A percentile compares a stretch with the other conserved stretches of the same genome.
Evolutionary conservation across 2,888 invertebrate species (phyloP).

Genomic region (Thera obeliscata): DNA sequence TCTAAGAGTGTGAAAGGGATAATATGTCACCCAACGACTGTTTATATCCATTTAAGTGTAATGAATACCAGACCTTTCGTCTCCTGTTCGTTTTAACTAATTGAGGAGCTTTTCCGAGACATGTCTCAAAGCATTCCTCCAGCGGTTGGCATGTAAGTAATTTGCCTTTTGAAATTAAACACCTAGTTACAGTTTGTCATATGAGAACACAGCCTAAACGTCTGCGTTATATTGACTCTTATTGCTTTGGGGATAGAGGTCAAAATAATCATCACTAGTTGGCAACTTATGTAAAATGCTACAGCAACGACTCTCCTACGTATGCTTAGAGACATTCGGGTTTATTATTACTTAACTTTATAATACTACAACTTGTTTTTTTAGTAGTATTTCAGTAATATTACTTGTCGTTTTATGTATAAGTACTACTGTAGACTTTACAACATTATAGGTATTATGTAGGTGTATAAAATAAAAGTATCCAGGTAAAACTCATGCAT

Average conservation of each 20-base stretch:
- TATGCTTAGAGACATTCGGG: slow-evolving; percentile 16
- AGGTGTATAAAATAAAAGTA: too few relatives aligned
- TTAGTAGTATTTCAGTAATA: slow-evolving; percentile 9
- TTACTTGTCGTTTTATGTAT: slow-evolving; percentile 1
- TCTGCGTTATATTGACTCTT: slow-evolving; percentile 8
- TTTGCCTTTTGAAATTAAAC: slow-evolving; percentile 35
- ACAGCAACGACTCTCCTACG: slow-evolving; percentile 15
- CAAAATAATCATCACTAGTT: slow-evolving; percentile 12
- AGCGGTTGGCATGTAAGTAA: slow-evolving; percentile 34
- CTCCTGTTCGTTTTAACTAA: slow-evolving; percentile 24
- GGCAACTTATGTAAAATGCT: slow-evolving; percentile 14
- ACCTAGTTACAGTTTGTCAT: slow-evolving; percentile 33
- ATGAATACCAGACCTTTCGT: slow-evolving; percentile 21
- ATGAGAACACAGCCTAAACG: slow-evolving; percentile 17
- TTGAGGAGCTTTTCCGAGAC: slow-evolving; percentile 29
- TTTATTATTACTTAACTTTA: slow-evolving; percentile 19
- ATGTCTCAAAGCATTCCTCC: slow-evolving; percentile 34
- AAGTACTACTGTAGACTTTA: slow-evolving; percentile 3
- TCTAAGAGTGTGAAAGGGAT: too few relatives aligned
- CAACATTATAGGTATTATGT: too few relatives aligned
- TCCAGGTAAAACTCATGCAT: too few relatives aligned
- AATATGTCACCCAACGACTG: too few relatives aligned
- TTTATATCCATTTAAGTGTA: slow-evolving; percentile 6
- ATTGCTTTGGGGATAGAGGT: slow-evolving; percentile 1
- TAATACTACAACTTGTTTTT: neutral